These are phyloP conservation scores for Archocentrus centrarchus DNA, from an alignment of 2,113 vertebrate genomes.

Conservation along the genomic window DNA sequence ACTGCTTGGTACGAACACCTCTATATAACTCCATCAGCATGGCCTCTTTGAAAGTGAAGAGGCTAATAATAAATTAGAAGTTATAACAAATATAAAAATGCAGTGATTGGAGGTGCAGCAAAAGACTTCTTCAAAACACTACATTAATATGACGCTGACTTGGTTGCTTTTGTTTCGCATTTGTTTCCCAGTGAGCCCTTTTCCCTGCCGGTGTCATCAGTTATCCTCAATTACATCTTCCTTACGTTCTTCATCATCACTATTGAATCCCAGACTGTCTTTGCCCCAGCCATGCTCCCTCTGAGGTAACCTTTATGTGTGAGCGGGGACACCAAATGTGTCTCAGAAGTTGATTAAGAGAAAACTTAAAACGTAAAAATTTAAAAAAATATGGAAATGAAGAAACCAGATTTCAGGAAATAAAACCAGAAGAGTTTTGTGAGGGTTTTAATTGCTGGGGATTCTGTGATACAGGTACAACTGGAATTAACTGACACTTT, in stretches of 20 bases:
- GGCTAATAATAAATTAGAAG: no score
- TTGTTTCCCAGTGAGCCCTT: background rate
- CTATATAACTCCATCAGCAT: no score
- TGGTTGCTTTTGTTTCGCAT: background rate
- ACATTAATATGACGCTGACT: background rate
- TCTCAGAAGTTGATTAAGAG: background rate
- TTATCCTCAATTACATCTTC: slow-evolving; percentile 17
- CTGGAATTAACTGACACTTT: background rate
- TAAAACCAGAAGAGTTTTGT: background rate
- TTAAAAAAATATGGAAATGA: background rate
- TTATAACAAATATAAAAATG: no score
- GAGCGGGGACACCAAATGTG: background rate
- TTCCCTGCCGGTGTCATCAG: background rate
- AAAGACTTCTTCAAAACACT: background rate
- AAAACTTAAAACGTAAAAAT: background rate
- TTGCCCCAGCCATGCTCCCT: background rate
- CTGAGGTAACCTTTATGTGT: slow-evolving; percentile 13
- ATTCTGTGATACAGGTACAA: background rate
- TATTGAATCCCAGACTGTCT: slow-evolving; percentile 28
- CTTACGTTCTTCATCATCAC: slow-evolving; percentile 24
- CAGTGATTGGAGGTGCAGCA: no score
- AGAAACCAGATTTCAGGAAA: background rate
- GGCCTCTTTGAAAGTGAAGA: no score
- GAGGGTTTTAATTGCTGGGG: background rate
- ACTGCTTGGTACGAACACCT: no score